These are phyloP conservation scores for Cheilosia pagana DNA, from an alignment of 2,888 invertebrate genomes.

Conservation along the genomic window DNA sequence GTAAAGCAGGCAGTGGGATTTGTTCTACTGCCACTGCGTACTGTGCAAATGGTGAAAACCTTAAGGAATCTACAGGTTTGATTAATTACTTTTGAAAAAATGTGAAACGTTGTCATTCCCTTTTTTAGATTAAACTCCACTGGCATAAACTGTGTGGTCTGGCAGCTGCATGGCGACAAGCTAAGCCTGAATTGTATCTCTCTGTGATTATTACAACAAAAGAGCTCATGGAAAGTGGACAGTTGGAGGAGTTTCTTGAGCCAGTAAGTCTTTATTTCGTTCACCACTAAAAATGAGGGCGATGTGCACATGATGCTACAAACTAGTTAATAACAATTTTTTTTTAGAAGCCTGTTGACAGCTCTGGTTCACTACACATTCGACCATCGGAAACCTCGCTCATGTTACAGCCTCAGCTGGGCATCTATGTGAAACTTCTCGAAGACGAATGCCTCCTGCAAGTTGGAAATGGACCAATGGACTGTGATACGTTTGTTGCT, in stretches of 20 bases:
- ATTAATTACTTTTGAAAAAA: background rate
- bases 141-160: constrained; percentile 88
- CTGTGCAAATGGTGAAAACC: constrained; percentile 87
- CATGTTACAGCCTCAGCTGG: constrained; percentile 81
- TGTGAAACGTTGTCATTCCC: background rate
- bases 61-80: constrained; percentile 82
- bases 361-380: constrained; percentile 37
- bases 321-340: background rate
- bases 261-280: constrained; percentile 72
- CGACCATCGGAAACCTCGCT: constrained; percentile 76
- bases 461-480: constrained; percentile 80
- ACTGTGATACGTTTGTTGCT: constrained; percentile 81
- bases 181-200: constrained; percentile 86
- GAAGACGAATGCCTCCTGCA: constrained; percentile 81
- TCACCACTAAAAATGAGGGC: too few relatives aligned
- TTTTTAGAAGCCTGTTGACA: constrained; percentile 74
- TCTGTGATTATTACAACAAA: constrained; percentile 86
- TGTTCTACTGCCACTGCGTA: constrained; percentile 87
- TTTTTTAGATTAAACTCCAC: constrained; percentile 84
- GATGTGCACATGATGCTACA: too few relatives aligned
- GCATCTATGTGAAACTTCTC: constrained; percentile 81
- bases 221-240: constrained; percentile 77
- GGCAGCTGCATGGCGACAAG: constrained; percentile 85
- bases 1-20: constrained; percentile 87
- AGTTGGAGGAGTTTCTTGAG: constrained; percentile 78